A percentile compares a stretch with the other conserved stretches of the same genome.
These are phyloP conservation scores for Drosophila sturtevanti DNA, from an alignment of 1,140 invertebrate species.

Conservation along the genomic window DNA sequence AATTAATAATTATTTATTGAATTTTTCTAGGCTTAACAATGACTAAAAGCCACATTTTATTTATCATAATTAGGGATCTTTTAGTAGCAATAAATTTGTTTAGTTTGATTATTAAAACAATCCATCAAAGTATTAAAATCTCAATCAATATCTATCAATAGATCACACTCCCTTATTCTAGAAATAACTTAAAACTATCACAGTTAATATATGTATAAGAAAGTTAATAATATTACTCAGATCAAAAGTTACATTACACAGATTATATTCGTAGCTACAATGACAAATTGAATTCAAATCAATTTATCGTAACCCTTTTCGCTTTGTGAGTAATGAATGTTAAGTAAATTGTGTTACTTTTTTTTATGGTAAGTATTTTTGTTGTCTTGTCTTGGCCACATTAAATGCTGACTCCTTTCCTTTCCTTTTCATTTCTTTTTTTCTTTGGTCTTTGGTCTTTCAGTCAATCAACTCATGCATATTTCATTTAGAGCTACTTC, in stretches of 20 bases:
- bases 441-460: slow-evolving; percentile 35
- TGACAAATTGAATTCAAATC: slow-evolving; percentile 7
- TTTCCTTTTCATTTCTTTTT: too few species aligned
- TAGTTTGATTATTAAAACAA: too few species aligned
- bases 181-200: too few species aligned
- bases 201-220: too few species aligned
- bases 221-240: not conserved
- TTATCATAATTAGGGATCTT: too few species aligned
- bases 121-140: too few species aligned
- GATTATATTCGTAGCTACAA: not conserved
- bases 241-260: not conserved
- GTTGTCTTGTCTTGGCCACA: not conserved
- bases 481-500: slow-evolving; percentile 37
- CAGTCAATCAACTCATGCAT: slow-evolving; percentile 61
- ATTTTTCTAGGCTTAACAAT: too few species aligned
- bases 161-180: too few species aligned
- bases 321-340: not conserved
- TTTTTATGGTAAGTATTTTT: not conserved
- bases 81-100: too few species aligned
- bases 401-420: not conserved
- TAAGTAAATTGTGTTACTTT: not conserved
- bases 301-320: not conserved
- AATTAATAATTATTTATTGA: too few species aligned
- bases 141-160: too few species aligned
- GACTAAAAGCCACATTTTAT: too few species aligned